Evolutionary conservation across 2,113 vertebrate genomes (phyloP), one percentile per base, ranked within the genome.

Genomic region (Neogale vison): DNA sequence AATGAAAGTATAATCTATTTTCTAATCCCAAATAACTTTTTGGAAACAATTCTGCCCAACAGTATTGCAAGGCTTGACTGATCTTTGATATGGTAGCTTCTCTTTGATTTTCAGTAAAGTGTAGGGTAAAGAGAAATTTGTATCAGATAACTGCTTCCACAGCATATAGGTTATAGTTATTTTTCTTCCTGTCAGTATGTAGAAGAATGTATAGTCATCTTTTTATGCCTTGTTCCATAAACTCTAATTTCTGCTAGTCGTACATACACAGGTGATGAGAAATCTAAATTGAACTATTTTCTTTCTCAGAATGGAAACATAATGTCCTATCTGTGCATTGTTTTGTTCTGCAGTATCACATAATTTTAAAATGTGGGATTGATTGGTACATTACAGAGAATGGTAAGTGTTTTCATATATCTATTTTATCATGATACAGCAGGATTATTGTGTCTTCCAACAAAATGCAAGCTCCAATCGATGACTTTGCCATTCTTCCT

Each of bases 1-100:
- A 93, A 88, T 26, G 81, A 85, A 96, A 59, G 14, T 97, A 14
- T 82, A 10, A 88, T 90, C 97, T 97, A 13, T 96, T 98, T 98
- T 96, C 55, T 90, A 96, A 88, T 93, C 55, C 52, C 14, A 55
- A 93, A 90, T 84, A 90, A 83, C 57, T 52, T 88, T 82, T 39
- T 39, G 18, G 1, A 29, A 81, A 93, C 67, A 97, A n/a, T 90
- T 90, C 23, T 96, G 2, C 24, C 13, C 88, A 55, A 76, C 50
- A 42, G 59, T 93, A 24, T 74, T 81, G 63, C 55, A 96, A 45
- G 80, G 59, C 4, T 34, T 90, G 24, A 1, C 24, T 85, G 6
- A 95, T 93, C 1, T 12, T 34, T 65, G 12, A 21, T 71, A 72
- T 5, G 87, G 12, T 72, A 15, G 52, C 14, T 93, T 91, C 45